These are phyloP conservation scores for Hylaea fasciaria DNA, from an alignment of 2,888 invertebrate genomes.

Conservation along the genomic window DNA sequence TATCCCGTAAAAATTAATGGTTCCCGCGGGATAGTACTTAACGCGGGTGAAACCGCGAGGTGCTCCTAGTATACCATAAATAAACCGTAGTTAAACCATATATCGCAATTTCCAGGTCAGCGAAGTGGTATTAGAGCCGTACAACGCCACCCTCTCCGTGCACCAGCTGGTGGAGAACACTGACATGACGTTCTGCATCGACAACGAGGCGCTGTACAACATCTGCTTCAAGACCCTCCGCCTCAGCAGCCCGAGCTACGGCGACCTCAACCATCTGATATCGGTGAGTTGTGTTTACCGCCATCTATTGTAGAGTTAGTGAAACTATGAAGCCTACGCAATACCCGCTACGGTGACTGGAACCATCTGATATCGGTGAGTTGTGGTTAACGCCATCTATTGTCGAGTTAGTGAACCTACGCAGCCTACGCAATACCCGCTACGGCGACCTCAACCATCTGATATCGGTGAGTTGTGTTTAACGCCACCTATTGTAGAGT, in stretches of 20 bases:
- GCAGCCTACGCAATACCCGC: slow-evolving; percentile 89
- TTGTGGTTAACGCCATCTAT: slow-evolving; percentile 26
- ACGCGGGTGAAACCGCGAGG: no score
- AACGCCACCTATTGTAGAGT: slow-evolving; percentile 5
- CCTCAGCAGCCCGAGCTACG: slow-evolving; percentile 90
- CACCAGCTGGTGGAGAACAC: slow-evolving; percentile 91
- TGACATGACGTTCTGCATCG: slow-evolving; percentile 91
- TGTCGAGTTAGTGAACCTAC: neutral
- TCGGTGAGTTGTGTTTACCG: slow-evolving; percentile 71
- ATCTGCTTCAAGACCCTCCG: slow-evolving; percentile 91
- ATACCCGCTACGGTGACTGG: slow-evolving; percentile 92
- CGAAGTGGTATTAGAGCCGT: slow-evolving; percentile 90
- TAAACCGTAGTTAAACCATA: no score
- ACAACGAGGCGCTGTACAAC: slow-evolving; percentile 92
- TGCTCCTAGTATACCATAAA: no score
- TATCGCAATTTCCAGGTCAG: slow-evolving; percentile 80
- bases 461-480: slow-evolving; percentile 83
- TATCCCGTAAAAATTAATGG: no score
- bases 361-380: slow-evolving; percentile 89
- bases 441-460: slow-evolving; percentile 92
- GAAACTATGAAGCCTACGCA: slow-evolving; percentile 77
- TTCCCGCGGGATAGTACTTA: no score
- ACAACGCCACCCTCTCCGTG: slow-evolving; percentile 91
- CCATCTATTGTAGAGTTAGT: slow-evolving; percentile 2
- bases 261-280: slow-evolving; percentile 91